Percentiles rank a stretch among this genome's conserved stretches.
Conservation (phyloP, 30 jellyfish, hydroid and myxozoan genomes). For the Sanderia malayensis region DNA sequence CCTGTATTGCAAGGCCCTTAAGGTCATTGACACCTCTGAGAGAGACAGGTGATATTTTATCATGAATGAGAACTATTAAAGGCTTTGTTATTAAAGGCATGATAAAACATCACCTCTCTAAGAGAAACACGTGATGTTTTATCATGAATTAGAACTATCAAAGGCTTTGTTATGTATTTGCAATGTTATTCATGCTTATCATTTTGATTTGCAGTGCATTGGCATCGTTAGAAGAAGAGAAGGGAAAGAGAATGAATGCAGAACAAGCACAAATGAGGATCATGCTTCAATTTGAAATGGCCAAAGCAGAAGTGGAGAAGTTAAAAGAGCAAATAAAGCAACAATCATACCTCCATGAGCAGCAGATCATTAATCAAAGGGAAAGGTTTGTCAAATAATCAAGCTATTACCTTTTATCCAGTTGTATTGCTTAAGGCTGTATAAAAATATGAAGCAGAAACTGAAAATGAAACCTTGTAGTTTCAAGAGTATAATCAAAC, state of each 20-base stretch:
- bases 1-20: constrained; percentile 76
- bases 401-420: neutral
- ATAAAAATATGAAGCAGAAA: no score
- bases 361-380: neutral
- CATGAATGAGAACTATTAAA: no score
- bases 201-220: constrained; percentile 60
- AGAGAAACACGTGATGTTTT: no score
- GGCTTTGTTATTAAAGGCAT: no score
- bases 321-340: constrained; percentile 51
- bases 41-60: constrained; percentile 74
- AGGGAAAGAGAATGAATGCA: constrained; percentile 61
- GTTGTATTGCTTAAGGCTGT: neutral
- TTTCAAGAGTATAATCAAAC: no score
- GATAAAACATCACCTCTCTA: no score
- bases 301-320: constrained; percentile 68
- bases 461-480: no score
- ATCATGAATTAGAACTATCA: neutral
- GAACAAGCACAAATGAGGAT: constrained; percentile 86
- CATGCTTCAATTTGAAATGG: constrained; percentile 64
- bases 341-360: constrained; percentile 38
- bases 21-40: constrained; percentile 80
- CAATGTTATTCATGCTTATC: no score
- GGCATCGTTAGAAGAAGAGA: constrained; percentile 78
- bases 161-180: no score
- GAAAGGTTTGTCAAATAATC: constrained; percentile 13